A percentile compares a stretch with the other conserved stretches of the same genome.
phyloP scores from a whole-genome alignment of 30 jellyfish, hydroid and myxozoan genomes.

The Mastigias papua region DNA sequence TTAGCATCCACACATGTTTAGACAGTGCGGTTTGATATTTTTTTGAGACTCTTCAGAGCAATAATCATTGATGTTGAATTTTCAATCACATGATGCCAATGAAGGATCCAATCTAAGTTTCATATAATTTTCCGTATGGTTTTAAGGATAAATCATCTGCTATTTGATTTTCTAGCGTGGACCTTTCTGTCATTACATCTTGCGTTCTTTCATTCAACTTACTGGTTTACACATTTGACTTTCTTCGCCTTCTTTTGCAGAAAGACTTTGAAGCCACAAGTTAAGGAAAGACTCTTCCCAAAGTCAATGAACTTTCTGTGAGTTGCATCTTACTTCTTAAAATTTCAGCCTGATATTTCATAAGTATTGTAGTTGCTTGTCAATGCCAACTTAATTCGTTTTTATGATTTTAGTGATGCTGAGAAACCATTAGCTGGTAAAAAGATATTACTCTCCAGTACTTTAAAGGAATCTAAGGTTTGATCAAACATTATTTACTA shows the following conservation, averaged over 20 bases:
- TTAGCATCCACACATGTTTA: too few species aligned
- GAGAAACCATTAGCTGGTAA: conserved; percentile 77
- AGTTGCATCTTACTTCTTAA: not conserved
- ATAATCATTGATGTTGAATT: too few species aligned
- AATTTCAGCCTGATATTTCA: not conserved
- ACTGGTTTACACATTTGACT: not conserved
- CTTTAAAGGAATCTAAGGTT: conserved; percentile 63
- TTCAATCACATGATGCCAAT: too few species aligned
- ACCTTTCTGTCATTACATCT: too few species aligned
- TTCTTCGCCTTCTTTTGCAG: conserved; percentile 17
- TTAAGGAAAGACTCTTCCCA: conserved; percentile 76
- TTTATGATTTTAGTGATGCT: conserved; percentile 23
- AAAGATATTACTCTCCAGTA: conserved; percentile 61
- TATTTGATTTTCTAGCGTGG: too few species aligned
- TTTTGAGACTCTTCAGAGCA: too few species aligned
- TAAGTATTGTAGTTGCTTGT: not conserved
- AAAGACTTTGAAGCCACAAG: conserved; percentile 48
- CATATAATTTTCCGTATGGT: too few species aligned
- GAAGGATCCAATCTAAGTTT: too few species aligned
- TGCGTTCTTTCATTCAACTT: too few species aligned
- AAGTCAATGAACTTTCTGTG: conserved; percentile 43
- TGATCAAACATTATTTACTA: not conserved
- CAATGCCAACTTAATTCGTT: not conserved
- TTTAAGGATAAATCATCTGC: too few species aligned
- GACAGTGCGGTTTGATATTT: too few species aligned